phyloP scores from a whole-genome alignment of 1,140 invertebrate genomes.

The Spodoptera frugiperda region DNA sequence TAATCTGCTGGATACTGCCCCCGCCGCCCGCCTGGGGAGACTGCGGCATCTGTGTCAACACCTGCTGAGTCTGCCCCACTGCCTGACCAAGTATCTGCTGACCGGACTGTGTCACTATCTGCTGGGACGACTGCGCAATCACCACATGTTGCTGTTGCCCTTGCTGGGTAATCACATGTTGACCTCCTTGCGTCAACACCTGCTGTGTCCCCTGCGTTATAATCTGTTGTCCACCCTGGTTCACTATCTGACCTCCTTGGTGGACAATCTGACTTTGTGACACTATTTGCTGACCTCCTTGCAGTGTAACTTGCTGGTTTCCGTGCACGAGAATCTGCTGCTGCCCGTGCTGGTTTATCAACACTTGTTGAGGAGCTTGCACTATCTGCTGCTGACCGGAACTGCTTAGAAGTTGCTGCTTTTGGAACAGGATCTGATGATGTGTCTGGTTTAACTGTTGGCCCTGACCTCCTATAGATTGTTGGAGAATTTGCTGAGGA shows the following conservation, averaged over 20 bases:
- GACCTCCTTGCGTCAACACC: slow-evolving; percentile 78
- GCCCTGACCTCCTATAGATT: slow-evolving; percentile 77
- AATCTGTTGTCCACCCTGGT: slow-evolving; percentile 79
- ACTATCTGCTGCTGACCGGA: slow-evolving; percentile 82
- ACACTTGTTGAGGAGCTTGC: slow-evolving; percentile 77
- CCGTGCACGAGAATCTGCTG: slow-evolving; percentile 83
- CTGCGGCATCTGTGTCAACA: slow-evolving; percentile 77
- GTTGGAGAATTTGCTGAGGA: slow-evolving; percentile 77
- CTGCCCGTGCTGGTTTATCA: slow-evolving; percentile 81
- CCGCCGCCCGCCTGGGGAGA: slow-evolving; percentile 72
- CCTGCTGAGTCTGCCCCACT: slow-evolving; percentile 77
- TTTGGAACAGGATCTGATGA: slow-evolving; percentile 84
- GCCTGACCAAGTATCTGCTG: slow-evolving; percentile 80
- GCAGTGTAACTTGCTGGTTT: slow-evolving; percentile 80
- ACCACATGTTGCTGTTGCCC: slow-evolving; percentile 82
- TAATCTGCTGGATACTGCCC: slow-evolving; percentile 78
- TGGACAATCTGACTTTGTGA: slow-evolving; percentile 82
- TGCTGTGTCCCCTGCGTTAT: slow-evolving; percentile 78
- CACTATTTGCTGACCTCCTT: slow-evolving; percentile 80
- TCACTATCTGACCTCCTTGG: slow-evolving; percentile 79
- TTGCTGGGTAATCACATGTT: slow-evolving; percentile 83
- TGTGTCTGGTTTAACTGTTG: slow-evolving; percentile 76
- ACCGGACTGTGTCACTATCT: slow-evolving; percentile 77
- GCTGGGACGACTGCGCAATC: slow-evolving; percentile 77
- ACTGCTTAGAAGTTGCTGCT: slow-evolving; percentile 78